phyloP scores from a whole-genome alignment of 2,888 invertebrate species.

The Bursaphelenchus okinawaensis region DNA sequence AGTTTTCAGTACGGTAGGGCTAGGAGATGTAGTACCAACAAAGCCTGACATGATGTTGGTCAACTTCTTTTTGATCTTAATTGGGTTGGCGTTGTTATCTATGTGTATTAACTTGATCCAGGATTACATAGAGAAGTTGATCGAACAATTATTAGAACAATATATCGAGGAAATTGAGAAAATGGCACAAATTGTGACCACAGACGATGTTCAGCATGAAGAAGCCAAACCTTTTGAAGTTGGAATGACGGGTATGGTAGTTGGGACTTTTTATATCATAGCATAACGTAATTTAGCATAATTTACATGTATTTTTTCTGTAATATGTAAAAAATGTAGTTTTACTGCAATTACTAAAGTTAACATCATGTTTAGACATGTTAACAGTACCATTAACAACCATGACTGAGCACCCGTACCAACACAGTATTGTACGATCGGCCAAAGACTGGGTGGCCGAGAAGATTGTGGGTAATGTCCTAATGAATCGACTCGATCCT shows the following conservation, averaged over 20 bases:
- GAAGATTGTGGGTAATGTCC: conserved; percentile 22
- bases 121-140: conserved; percentile 37
- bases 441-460: conserved; percentile 37
- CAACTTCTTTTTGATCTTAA: conserved; percentile 53
- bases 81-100: conserved; percentile 53
- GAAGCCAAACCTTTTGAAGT: conserved; percentile 44
- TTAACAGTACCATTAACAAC: conserved; percentile 30
- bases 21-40: conserved; percentile 54
- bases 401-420: conserved; percentile 20
- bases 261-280: neutral
- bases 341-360: no score
- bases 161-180: conserved; percentile 55
- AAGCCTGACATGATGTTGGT: conserved; percentile 55
- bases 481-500: conserved; percentile 24
- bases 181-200: conserved; percentile 48
- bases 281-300: no score
- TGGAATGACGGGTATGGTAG: conserved; percentile 36
- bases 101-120: conserved; percentile 54
- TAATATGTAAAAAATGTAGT: no score
- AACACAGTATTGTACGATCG: conserved; percentile 13
- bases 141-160: conserved; percentile 43
- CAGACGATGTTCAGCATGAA: conserved; percentile 42
- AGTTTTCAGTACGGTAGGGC: conserved; percentile 45
- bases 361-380: conserved; percentile 29
- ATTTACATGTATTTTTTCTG: no score